Evolutionary conservation across 2,888 invertebrate genomes (phyloP), one percentile per base, ranked within the genome.

Genomic region (Idaea straminata): DNA sequence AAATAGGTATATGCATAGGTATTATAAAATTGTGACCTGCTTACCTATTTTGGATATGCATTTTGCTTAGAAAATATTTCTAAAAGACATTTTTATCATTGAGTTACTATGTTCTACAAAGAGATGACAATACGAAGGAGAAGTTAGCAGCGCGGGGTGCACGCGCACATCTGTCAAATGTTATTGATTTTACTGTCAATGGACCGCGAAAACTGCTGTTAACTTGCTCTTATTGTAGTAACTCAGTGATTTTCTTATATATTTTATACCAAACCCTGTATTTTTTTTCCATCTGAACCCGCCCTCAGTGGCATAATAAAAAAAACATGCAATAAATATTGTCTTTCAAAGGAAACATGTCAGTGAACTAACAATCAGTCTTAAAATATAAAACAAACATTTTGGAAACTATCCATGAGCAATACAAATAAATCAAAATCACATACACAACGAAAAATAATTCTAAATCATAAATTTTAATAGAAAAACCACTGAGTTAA

Each of bases 301-400:
- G 47, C 47, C 47, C 47, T 47, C 47, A 10, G 47, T 47, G 13
- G 7, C 47, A 7, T 47, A 47, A 47, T 47, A 47, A 47, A 15
- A 36, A 58, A 57, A 57, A 67, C 59, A 70, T 15, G 61, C 67
- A 74, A 10, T 59, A 72, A 71, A 73, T 76, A 77, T 79, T 78
- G 78, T 81, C 79, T 79, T 74, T 72, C 74, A 67, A 69, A 72
- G 75, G 73, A 76, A 82, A 83, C 81, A 81, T 83, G 78, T 80
- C 78, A 80, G 77, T 76, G 69, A 74, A 71, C 74, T 74, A 79
- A 82, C 82, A 79, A 85, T 90, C 90, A 90, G 90, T 90, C 90
- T 90, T 89, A 85, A 85, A 86, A 83, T 72, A 85, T 84, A 80
- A 75, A 65, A 67, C 83, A 69, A 76, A 76, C 80, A 79, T 80